phyloP scores from a whole-genome alignment of 2,888 invertebrate species.

The Drosophila neoperkinsi region DNA sequence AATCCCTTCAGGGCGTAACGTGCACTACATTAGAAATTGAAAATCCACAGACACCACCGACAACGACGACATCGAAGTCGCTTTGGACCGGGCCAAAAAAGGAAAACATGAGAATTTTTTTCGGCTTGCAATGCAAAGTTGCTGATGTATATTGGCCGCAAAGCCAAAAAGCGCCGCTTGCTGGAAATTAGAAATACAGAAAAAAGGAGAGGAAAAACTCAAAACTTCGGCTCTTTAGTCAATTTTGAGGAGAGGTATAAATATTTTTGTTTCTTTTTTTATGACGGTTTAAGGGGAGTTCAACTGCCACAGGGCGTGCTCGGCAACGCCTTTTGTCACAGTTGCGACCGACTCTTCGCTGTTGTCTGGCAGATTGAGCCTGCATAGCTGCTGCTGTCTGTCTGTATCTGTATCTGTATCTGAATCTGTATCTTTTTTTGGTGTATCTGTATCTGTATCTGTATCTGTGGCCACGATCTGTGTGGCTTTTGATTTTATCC shows the following conservation, averaged over 20 bases:
- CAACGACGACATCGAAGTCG: conserved; percentile 35
- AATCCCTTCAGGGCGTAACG: conserved; percentile 79
- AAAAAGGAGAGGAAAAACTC: conserved; percentile 31
- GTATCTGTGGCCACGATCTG: conserved; percentile 68
- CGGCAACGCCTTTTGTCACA: conserved; percentile 81
- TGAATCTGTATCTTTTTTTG: conserved; percentile 49
- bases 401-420: conserved; percentile 1
- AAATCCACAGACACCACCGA: conserved; percentile 71
- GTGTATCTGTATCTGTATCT: conserved; percentile 41
- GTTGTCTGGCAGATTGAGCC: conserved; percentile 23
- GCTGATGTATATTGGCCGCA: conserved; percentile 43
- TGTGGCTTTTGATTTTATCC: conserved; percentile 65
- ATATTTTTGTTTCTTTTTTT: conserved; percentile 3
- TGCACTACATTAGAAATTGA: conserved; percentile 82
- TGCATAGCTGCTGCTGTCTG: background rate
- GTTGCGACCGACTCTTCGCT: conserved; percentile 41
- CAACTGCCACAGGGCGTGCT: conserved; percentile 59
- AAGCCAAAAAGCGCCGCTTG: conserved; percentile 64
- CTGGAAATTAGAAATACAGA: conserved; percentile 69
- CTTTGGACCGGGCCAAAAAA: conserved; percentile 40
- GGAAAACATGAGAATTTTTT: conserved; percentile 75
- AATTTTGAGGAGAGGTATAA: conserved; percentile 31
- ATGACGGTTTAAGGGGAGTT: conserved; percentile 30
- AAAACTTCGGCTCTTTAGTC: conserved; percentile 35
- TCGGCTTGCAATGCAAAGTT: conserved; percentile 47